Conservation (phyloP, 2,888 invertebrate genomes). For the Aspidiotus rigidus region DNA sequence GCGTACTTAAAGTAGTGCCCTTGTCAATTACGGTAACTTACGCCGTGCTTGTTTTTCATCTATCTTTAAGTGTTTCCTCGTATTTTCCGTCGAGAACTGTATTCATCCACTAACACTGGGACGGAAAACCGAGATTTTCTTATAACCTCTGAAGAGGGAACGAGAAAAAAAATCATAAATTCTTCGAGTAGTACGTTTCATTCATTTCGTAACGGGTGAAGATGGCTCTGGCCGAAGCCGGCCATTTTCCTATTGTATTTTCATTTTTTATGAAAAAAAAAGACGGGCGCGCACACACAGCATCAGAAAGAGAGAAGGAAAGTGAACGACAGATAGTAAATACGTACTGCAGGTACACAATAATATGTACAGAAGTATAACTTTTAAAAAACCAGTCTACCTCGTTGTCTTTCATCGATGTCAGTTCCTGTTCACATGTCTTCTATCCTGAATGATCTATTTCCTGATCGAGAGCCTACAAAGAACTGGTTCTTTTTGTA, state of each 20-base stretch:
- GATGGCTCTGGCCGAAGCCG: conserved; percentile 23
- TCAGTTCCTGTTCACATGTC: conserved; percentile 33
- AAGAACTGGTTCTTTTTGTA: conserved; percentile 32
- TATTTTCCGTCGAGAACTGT: too few relatives aligned
- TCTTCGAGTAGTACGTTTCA: background rate
- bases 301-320: background rate
- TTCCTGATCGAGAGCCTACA: conserved; percentile 30
- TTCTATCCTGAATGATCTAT: conserved; percentile 31
- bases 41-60: too few relatives aligned
- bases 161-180: too few relatives aligned
- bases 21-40: too few relatives aligned
- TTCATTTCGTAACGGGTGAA: conserved; percentile 31
- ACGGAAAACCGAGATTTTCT: too few relatives aligned
- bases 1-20: too few relatives aligned
- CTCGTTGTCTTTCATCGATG: conserved; percentile 31
- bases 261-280: conserved; percentile 9
- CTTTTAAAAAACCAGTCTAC: conserved; percentile 24
- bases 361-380: too few relatives aligned
- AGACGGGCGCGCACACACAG: background rate
- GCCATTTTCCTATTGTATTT: conserved; percentile 28
- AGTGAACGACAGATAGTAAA: background rate
- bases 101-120: too few relatives aligned
- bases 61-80: too few relatives aligned
- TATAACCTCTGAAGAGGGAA: too few relatives aligned
- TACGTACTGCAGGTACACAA: background rate